Evolutionary conservation across 2,113 vertebrate species (phyloP).

Genomic region (Albula glossodonta): DNA sequence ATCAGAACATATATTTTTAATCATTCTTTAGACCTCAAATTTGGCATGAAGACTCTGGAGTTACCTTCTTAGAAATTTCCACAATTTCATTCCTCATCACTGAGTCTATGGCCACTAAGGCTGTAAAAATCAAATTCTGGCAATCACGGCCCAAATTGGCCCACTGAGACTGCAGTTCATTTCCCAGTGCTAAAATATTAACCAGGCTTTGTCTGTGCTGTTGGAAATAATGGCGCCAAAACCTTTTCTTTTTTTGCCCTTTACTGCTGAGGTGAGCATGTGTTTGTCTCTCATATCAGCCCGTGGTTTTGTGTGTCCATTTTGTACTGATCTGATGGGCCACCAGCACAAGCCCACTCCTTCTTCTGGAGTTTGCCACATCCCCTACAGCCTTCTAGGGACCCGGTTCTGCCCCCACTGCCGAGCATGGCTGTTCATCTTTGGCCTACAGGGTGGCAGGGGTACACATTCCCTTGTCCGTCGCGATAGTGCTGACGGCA

Average conservation of each 20-base stretch:
- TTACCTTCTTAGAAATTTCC: slow-evolving; percentile 45
- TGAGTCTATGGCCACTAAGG: slow-evolving; percentile 15
- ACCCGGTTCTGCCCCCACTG: neutral
- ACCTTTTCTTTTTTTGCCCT: neutral
- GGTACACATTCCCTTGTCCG: slow-evolving; percentile 22
- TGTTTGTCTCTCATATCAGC: neutral
- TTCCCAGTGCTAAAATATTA: slow-evolving; percentile 74
- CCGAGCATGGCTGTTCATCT: neutral
- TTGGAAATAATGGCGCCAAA: slow-evolving; percentile 49
- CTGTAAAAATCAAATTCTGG: slow-evolving; percentile 57
- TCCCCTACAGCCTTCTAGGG: neutral
- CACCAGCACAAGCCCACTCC: too few relatives aligned
- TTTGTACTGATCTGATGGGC: neutral
- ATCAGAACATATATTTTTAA: slow-evolving; percentile 64
- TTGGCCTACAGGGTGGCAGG: neutral
- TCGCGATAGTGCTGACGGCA: slow-evolving; percentile 74
- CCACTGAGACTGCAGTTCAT: slow-evolving; percentile 68
- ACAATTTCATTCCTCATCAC: slow-evolving; percentile 26
- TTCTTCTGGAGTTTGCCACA: neutral
- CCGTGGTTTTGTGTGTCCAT: too few relatives aligned
- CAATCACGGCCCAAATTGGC: slow-evolving; percentile 62
- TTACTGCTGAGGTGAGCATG: neutral
- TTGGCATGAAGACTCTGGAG: slow-evolving; percentile 53
- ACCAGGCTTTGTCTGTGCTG: slow-evolving; percentile 56
- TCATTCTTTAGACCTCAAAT: slow-evolving; percentile 61